A percentile compares a stretch with the other conserved stretches of the same genome.
These are phyloP conservation scores for Anguilla japonica DNA, from an alignment of 2,113 vertebrate species.

Conservation along the genomic window DNA sequence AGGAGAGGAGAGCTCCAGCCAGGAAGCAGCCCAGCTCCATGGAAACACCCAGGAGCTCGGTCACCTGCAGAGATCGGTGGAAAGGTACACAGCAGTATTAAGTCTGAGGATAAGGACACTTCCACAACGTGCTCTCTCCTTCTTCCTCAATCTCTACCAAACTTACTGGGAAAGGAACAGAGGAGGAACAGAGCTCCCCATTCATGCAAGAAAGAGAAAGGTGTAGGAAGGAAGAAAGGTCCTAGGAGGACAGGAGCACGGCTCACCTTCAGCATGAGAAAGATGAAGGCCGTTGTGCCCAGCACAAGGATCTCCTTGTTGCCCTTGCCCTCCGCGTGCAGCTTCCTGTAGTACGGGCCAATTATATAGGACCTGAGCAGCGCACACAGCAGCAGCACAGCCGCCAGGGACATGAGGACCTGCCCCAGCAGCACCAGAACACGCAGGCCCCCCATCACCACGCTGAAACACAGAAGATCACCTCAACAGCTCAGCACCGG, in stretches of 20 bases:
- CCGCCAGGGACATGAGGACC: constrained; percentile 83
- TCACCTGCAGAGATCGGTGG: constrained; percentile 71
- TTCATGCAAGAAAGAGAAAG: background rate
- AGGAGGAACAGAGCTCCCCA: background rate
- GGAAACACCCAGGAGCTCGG: constrained; percentile 87
- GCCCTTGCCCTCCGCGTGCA: constrained; percentile 87
- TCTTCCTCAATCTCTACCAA: background rate
- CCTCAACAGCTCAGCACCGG: background rate
- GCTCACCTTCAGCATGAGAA: constrained; percentile 87
- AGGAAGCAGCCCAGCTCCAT: constrained; percentile 98
- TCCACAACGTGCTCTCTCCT: background rate
- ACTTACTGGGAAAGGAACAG: background rate
- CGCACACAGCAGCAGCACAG: constrained; percentile 81
- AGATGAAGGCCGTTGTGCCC: constrained; percentile 88
- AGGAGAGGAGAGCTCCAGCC: constrained; percentile 89
- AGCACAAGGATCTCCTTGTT: constrained; percentile 93
- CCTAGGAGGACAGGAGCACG: background rate
- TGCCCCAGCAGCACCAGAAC: constrained; percentile 80
- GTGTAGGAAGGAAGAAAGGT: background rate
- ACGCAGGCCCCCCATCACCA: constrained; percentile 75
- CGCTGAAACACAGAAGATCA: constrained; percentile 45
- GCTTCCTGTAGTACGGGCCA: constrained; percentile 88
- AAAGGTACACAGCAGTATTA: background rate
- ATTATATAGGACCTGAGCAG: constrained; percentile 83
- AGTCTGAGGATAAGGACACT: background rate